Conservation (phyloP, 2,797 vertebrate species). For the Gobionotothen gibberifrons region DNA sequence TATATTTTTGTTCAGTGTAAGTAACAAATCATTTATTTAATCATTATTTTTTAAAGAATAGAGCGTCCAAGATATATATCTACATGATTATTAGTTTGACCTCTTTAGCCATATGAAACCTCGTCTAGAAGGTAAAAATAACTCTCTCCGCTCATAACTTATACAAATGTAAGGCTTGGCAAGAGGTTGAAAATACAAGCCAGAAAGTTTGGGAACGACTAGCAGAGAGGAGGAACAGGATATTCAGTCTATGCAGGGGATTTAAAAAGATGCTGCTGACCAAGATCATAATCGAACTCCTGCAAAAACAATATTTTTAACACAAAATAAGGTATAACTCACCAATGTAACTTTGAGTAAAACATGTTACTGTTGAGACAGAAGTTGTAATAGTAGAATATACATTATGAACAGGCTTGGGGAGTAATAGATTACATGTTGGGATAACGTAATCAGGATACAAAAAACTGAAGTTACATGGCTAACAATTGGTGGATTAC, state of each 20-base stretch:
- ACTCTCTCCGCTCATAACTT: background rate
- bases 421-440: no score
- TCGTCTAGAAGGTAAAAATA: conserved; percentile 3
- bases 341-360: no score
- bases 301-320: background rate
- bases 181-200: background rate
- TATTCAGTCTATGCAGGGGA: background rate
- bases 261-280: background rate
- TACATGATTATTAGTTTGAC: background rate
- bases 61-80: background rate
- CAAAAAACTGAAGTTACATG: no score
- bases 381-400: no score
- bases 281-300: background rate
- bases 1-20: no score
- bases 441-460: no score
- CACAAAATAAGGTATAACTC: no score
- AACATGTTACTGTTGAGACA: no score
- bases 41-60: background rate
- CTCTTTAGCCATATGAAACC: background rate
- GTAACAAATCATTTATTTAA: background rate
- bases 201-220: background rate
- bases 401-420: no score
- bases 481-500: no score
- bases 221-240: background rate
- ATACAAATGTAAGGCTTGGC: background rate